Evolutionary conservation across 2,888 invertebrate genomes (phyloP), one percentile per base, ranked within the genome.

Genomic region (Catocala sponsa): DNA sequence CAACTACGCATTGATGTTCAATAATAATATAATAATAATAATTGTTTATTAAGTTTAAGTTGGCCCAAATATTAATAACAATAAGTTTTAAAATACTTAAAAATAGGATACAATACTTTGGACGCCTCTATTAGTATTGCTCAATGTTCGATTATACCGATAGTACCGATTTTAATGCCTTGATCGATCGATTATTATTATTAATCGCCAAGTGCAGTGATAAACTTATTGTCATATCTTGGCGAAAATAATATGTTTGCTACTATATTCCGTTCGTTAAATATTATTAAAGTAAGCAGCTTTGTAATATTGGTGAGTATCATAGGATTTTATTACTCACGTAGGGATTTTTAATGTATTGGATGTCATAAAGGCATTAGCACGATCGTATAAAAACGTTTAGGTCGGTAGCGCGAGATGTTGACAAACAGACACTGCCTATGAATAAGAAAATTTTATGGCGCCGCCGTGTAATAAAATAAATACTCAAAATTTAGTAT

Each of bases 221-320:
- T 13, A 44, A 12, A 15, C 6, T 9, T 5, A 13, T 9, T 1
- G 56, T 59, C 51, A 7, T 55, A 54, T 59, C 32, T 62, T 50
- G 43, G 50, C 47, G 41, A 51, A 61, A 50, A 42, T 12, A 11
- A 42, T 42, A 49, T 10, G 6, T 5, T 35, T 44, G 12, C 13
- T 12, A 12, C 13, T 13, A 5, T 44, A 5, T 13, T 10, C 6
- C 6, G 44, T 6, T 44, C 44, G 44, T 44, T 13, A 13, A 44
- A 44, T 44, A 13, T 12, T 44, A 9, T 13, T 1, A 6, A 13
- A 2, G 44, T 5, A 13, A 44, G 44, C 44, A 44, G 12, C 13
- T 44, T 44, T 44, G 44, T 13, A 44, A 44, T 44, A 44, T 44
- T 15, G 12, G 13, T 44, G 44, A 13, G 13, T 4, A 44, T 4